Conservation (phyloP, 2,888 invertebrate species). For the Xanthorhoe spadicearia region DNA sequence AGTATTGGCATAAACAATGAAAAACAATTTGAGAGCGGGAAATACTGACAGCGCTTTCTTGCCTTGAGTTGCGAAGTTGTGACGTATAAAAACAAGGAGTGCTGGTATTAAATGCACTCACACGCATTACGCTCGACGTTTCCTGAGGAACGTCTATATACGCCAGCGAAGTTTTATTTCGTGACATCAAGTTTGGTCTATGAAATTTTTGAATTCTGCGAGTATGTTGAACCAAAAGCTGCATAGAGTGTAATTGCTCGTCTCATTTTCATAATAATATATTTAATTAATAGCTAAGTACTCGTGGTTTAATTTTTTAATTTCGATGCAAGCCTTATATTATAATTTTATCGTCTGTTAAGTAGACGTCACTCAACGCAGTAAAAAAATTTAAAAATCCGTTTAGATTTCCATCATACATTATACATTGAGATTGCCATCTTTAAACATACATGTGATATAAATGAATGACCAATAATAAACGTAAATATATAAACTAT, state of each 20-base stretch:
- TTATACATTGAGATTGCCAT: too few relatives aligned
- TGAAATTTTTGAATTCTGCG: slow-evolving; percentile 29
- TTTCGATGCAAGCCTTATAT: too few relatives aligned
- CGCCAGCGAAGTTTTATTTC: slow-evolving; percentile 32
- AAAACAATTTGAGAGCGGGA: slow-evolving; percentile 35
- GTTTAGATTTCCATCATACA: too few relatives aligned
- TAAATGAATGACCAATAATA: too few relatives aligned
- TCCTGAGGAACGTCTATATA: slow-evolving; percentile 35
- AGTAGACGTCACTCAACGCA: too few relatives aligned
- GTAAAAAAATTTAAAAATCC: too few relatives aligned
- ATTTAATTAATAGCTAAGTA: not conserved
- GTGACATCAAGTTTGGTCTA: slow-evolving; percentile 29
- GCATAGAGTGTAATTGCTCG: not conserved
- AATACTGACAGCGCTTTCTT: slow-evolving; percentile 35
- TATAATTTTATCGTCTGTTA: too few relatives aligned
- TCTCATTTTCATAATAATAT: not conserved
- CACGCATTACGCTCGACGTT: slow-evolving; percentile 43
- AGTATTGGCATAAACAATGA: slow-evolving; percentile 43
- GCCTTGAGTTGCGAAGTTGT: slow-evolving; percentile 33
- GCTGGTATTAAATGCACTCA: slow-evolving; percentile 45
- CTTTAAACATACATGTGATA: too few relatives aligned
- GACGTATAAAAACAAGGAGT: slow-evolving; percentile 42
- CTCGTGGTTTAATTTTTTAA: not conserved
- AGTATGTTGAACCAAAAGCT: slow-evolving; percentile 7
- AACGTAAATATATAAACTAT: too few relatives aligned